A percentile compares a stretch with the other conserved stretches of the same genome.
Evolutionary conservation across 2,797 vertebrate genomes (phyloP).

Genomic region (Phoebastria nigripes): DNA sequence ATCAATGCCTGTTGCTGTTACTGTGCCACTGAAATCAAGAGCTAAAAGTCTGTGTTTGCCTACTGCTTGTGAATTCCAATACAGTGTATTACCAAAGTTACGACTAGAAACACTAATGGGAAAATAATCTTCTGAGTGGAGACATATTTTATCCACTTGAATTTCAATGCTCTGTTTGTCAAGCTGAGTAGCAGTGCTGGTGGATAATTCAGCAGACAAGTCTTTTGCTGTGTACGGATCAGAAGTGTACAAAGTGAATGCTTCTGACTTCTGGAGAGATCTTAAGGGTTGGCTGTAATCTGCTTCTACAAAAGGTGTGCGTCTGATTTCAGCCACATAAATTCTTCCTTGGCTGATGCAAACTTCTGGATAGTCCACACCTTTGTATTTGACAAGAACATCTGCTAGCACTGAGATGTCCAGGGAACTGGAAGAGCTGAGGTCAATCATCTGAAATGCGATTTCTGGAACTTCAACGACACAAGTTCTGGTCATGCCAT

Average conservation of each 20-base stretch:
- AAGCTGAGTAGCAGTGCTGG: not conserved
- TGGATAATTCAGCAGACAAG: constrained; percentile 71
- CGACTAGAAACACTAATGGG: constrained; percentile 79
- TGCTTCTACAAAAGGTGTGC: constrained; percentile 43
- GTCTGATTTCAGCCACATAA: constrained; percentile 69
- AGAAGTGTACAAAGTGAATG: constrained; percentile 77
- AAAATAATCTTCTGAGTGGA: constrained; percentile 87
- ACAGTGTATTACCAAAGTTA: constrained; percentile 77
- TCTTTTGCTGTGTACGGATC: constrained; percentile 72
- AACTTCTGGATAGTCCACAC: constrained; percentile 77
- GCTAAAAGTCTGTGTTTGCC: constrained; percentile 78
- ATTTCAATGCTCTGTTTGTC: constrained; percentile 73
- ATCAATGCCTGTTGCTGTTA: constrained; percentile 74
- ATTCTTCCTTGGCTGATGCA: constrained; percentile 76
- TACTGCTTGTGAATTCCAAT: constrained; percentile 78
- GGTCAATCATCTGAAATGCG: constrained; percentile 68
- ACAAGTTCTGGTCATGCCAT: constrained; percentile 79
- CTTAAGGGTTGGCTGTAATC: not conserved
- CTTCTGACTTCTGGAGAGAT: not conserved
- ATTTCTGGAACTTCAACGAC: constrained; percentile 70
- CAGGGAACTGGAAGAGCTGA: constrained; percentile 72
- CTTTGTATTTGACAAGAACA: constrained; percentile 72
- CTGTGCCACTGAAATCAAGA: constrained; percentile 82
- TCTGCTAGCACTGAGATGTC: constrained; percentile 76
- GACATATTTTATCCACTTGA: constrained; percentile 76